phyloP scores from a whole-genome alignment of 1,140 invertebrate species.

The Battus philenor region DNA sequence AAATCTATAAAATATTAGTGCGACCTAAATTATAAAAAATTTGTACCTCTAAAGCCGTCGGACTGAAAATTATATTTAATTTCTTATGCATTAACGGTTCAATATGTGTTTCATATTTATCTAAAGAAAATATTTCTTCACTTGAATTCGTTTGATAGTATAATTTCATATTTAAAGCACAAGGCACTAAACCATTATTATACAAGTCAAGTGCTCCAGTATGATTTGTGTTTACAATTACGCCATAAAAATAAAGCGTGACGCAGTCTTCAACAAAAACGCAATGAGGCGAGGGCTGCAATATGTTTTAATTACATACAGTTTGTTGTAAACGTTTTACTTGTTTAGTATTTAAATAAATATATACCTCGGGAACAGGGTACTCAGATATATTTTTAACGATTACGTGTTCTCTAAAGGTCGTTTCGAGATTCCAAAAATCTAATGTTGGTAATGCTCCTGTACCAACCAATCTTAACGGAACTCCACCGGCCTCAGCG shows the following conservation, averaged over 20 bases:
- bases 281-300: conserved; percentile 58
- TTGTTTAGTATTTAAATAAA: not conserved
- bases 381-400: conserved; percentile 57
- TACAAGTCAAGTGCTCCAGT: conserved; percentile 52
- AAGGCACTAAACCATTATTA: conserved; percentile 62
- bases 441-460: conserved; percentile 64
- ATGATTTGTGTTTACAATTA: conserved; percentile 49
- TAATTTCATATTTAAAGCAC: conserved; percentile 50
- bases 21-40: not conserved
- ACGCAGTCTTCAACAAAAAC: conserved; percentile 65
- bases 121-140: conserved; percentile 50
- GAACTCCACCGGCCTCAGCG: conserved; percentile 63
- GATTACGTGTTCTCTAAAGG: conserved; percentile 66
- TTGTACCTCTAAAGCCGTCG: conserved; percentile 49
- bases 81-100: conserved; percentile 60
- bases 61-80: conserved; percentile 59
- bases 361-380: conserved; percentile 50
- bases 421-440: conserved; percentile 65
- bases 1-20: not conserved
- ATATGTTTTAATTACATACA: conserved; percentile 20
- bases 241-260: conserved; percentile 56
- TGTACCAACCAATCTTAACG: conserved; percentile 55
- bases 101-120: conserved; percentile 59
- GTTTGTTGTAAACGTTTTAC: not conserved
- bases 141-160: conserved; percentile 50